These are phyloP conservation scores for Apteryx owenii DNA, from an alignment of 2,113 vertebrate genomes.

Conservation along the genomic window DNA sequence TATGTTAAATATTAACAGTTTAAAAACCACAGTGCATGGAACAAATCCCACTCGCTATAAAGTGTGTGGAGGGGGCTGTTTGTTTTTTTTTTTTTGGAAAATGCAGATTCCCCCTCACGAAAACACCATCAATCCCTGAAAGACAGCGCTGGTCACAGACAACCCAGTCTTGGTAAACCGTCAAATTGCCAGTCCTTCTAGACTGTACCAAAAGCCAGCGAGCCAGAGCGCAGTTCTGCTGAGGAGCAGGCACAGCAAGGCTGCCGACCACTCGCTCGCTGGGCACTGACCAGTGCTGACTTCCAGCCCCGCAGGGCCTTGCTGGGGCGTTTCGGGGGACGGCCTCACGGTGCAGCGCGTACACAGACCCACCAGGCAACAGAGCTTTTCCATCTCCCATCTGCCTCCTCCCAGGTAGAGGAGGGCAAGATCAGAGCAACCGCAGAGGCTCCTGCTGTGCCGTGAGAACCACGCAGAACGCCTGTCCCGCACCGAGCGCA, in stretches of 20 bases:
- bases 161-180: background rate
- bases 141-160: background rate
- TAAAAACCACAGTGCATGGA: background rate
- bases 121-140: background rate
- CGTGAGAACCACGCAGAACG: background rate
- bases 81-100: background rate
- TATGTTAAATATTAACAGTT: background rate
- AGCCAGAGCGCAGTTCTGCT: accelerated
- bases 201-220: background rate
- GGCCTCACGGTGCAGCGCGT: accelerated
- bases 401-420: background rate
- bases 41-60: accelerated
- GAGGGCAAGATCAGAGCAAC: background rate
- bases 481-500: accelerated
- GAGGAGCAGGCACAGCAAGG: accelerated
- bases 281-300: background rate
- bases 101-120: too few species aligned
- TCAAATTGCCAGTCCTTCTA: background rate
- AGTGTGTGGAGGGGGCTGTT: background rate
- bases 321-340: accelerated
- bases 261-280: background rate
- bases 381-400: background rate
- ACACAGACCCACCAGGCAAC: background rate
- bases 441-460: accelerated
- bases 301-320: too few species aligned